Percentiles rank a stretch among this genome's conserved stretches.
phyloP scores from a whole-genome alignment of 2,888 invertebrate species.

The Leptarthrus brevirostris region DNA sequence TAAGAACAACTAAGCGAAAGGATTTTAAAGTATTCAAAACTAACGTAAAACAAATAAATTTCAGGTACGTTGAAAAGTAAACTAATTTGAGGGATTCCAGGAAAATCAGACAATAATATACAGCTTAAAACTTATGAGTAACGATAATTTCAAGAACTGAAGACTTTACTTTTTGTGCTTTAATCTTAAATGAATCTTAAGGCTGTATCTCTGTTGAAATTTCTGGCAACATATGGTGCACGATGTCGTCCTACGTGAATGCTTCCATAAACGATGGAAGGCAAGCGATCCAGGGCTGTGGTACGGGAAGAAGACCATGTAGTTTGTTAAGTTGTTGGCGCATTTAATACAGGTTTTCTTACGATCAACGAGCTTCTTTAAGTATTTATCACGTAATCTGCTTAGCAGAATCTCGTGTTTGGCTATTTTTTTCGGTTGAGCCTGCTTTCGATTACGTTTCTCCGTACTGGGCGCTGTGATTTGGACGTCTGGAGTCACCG shows the following conservation, averaged over 20 bases:
- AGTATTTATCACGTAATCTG: conserved; percentile 66
- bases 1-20: conserved; percentile 4
- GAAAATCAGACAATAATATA: background rate
- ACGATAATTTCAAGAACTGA: background rate
- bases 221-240: conserved; percentile 60
- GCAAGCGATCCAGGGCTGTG: conserved; percentile 68
- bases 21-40: conserved; percentile 15
- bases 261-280: conserved; percentile 70
- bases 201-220: conserved; percentile 62
- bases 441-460: conserved; percentile 66
- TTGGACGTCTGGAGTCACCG: conserved; percentile 3
- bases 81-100: background rate
- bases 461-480: conserved; percentile 49
- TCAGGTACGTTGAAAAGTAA: conserved; percentile 43
- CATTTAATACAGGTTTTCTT: conserved; percentile 63
- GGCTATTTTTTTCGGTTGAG: conserved; percentile 66
- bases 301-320: conserved; percentile 62
- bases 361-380: conserved; percentile 64
- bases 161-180: conserved; percentile 56
- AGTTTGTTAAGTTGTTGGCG: conserved; percentile 48
- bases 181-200: conserved; percentile 61
- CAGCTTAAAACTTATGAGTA: conserved; percentile 15
- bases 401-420: conserved; percentile 62
- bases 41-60: conserved; percentile 39
- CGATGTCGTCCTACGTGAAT: conserved; percentile 58